A percentile compares a stretch with the other conserved stretches of the same genome.
Conservation (phyloP, 2,113 vertebrate genomes). For the Chlamydotis undulata region DNA sequence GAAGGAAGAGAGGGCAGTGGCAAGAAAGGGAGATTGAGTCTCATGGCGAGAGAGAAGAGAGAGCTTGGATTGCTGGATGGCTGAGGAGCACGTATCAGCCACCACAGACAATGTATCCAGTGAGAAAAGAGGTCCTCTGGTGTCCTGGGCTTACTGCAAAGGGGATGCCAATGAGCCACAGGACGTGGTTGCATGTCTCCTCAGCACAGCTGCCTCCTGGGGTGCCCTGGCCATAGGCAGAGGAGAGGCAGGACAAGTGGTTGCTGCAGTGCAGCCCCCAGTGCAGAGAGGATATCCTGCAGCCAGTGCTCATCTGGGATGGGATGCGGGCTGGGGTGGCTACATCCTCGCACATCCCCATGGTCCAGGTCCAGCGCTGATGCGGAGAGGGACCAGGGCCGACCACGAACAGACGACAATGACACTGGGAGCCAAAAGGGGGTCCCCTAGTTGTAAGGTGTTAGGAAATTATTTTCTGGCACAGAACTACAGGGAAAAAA, state of each 20-base stretch:
- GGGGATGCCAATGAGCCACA: not conserved
- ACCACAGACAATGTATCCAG: not conserved
- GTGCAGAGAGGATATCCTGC: not conserved
- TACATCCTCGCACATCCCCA: not conserved
- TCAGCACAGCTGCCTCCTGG: not conserved
- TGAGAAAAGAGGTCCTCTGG: not conserved
- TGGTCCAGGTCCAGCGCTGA: rapidly evolving
- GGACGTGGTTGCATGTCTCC: rapidly evolving
- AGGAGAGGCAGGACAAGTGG: not conserved
- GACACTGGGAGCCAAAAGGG: rapidly evolving
- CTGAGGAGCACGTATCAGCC: not conserved
- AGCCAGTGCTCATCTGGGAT: not conserved
- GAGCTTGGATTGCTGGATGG: not conserved
- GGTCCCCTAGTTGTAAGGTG: not conserved
- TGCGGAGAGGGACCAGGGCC: not conserved
- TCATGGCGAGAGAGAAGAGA: not conserved
- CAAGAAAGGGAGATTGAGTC: not conserved
- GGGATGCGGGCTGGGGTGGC: not conserved
- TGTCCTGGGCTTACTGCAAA: not conserved
- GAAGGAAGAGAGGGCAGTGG: not conserved
- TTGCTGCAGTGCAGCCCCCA: rapidly evolving
- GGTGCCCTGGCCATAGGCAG: not conserved
- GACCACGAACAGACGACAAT: not conserved
- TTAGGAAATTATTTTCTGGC: not conserved
- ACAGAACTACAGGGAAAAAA: not conserved